Evolutionary conservation across 2,888 invertebrate genomes (phyloP), one percentile per base, ranked within the genome.

Genomic region (Xestobium rufovillosum): DNA sequence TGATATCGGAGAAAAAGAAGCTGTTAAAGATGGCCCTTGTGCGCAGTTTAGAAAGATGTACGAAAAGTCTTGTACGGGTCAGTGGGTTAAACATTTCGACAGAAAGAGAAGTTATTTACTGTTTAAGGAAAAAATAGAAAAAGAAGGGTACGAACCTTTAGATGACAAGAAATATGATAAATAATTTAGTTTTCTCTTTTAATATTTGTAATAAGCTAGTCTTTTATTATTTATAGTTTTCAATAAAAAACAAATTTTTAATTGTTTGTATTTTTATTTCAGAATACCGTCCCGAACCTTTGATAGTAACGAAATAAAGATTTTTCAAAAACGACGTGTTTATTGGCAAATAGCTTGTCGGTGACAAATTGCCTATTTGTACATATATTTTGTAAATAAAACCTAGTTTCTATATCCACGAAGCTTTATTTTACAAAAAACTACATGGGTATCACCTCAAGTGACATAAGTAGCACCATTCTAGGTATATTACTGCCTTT

Each of bases 51-150:
- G 88, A 47, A 76, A 80, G 66, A 48, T 76, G 33, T 89, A 83
- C 60, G 86, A 86, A 69, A 72, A 73, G 42, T 76, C 77, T 14
- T 91, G 90, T 59, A 84, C 88, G 2, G 63, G 74, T 2, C 84
- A 85, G 62, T 90, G 92, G 95, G 89, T 94, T 28, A 85, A 86
- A 60, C 92, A 95, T 50, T 95, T 95, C 65, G 91, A 92, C 69
- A 78, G 89, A 53, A 90, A 88, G 66, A 71, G 89, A 56, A 84
- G 83, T 52, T 94, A 87, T 66, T 73, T 89, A 56, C 76, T 84
- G 57, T 94, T 86, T 66, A 90, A 91, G 69, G 81, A 84, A 53
- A 83, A 81, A 72, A 80, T 94, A 64, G 83, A 87, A 57, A 77
- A 80, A 57, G 80, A 83, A 54, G 91, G 90, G 66, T 87, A 78